A percentile compares a stretch with the other conserved stretches of the same genome.
phyloP scores from a whole-genome alignment of 2,888 invertebrate species.

The Andrena flavipes region DNA sequence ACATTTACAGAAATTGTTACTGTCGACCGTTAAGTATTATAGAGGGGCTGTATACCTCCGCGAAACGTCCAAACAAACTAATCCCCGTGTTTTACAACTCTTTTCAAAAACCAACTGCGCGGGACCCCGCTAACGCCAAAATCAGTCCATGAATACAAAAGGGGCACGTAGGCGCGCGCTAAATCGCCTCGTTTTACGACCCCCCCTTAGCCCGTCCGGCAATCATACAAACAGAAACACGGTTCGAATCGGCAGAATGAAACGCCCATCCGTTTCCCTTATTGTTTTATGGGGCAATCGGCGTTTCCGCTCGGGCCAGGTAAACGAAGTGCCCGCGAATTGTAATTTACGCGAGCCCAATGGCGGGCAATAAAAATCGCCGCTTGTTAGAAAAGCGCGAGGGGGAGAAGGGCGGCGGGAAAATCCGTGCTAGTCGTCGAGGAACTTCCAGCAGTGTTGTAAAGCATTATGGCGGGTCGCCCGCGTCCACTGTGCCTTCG shows the following conservation, averaged over 20 bases:
- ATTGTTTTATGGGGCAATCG: neutral
- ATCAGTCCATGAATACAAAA: too few species aligned
- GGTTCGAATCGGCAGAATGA: neutral
- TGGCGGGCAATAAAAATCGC: slow-evolving; percentile 20
- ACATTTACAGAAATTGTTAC: too few species aligned
- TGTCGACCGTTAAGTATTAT: too few species aligned
- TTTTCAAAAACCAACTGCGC: too few species aligned
- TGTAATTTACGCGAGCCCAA: neutral
- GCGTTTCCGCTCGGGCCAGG: neutral
- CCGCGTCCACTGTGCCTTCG: neutral
- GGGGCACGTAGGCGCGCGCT: too few species aligned
- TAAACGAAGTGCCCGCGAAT: neutral
- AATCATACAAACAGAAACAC: too few species aligned
- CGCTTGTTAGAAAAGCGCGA: slow-evolving; percentile 3
- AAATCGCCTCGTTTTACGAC: neutral
- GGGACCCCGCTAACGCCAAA: too few species aligned
- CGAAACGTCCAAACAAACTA: too few species aligned
- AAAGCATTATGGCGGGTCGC: too few species aligned
- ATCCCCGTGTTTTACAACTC: too few species aligned
- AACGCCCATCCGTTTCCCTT: neutral
- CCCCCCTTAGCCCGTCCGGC: neutral
- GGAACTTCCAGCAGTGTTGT: slow-evolving; percentile 1
- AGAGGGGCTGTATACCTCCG: too few species aligned
- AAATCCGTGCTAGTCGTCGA: slow-evolving; percentile 16
- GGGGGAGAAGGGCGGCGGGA: neutral